phyloP scores from a whole-genome alignment of 2,113 vertebrate species.

The Larimichthys crocea region DNA sequence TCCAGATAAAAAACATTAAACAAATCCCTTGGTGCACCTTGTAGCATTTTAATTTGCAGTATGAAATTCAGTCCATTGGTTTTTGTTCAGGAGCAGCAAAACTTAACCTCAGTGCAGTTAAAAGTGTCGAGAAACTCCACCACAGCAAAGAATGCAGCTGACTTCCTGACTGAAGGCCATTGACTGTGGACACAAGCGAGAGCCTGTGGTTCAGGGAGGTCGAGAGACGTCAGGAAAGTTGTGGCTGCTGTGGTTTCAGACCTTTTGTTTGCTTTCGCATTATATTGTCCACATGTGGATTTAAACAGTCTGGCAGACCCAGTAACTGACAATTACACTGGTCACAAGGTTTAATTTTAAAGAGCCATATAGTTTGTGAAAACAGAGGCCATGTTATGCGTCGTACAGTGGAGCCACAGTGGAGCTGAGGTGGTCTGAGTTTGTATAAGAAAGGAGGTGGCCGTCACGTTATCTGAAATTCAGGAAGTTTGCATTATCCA shows the following conservation, averaged over 20 bases:
- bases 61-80: neutral
- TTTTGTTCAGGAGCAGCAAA: slow-evolving; percentile 14
- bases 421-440: neutral
- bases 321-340: slow-evolving; percentile 12
- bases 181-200: slow-evolving; percentile 12
- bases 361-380: slow-evolving; percentile 15
- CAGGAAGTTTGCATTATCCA: slow-evolving; percentile 59
- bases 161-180: slow-evolving; percentile 36
- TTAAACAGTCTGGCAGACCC: slow-evolving; percentile 17
- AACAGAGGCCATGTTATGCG: neutral
- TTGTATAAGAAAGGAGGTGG: slow-evolving; percentile 34
- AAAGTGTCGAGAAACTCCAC: slow-evolving; percentile 7
- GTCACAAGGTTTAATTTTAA: slow-evolving; percentile 36
- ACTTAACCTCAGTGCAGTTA: neutral
- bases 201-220: slow-evolving; percentile 32
- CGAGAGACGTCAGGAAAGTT: slow-evolving; percentile 11
- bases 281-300: slow-evolving; percentile 26
- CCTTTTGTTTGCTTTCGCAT: slow-evolving; percentile 58
- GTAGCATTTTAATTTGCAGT: neutral
- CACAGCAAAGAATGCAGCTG: slow-evolving; percentile 27
- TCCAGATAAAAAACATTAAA: neutral
- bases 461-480: slow-evolving; percentile 12
- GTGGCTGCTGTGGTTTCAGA: slow-evolving; percentile 38
- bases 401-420: slow-evolving; percentile 2
- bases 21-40: neutral